phyloP scores from a whole-genome alignment of 2,113 vertebrate genomes.

The Rafetus swinhoei region DNA sequence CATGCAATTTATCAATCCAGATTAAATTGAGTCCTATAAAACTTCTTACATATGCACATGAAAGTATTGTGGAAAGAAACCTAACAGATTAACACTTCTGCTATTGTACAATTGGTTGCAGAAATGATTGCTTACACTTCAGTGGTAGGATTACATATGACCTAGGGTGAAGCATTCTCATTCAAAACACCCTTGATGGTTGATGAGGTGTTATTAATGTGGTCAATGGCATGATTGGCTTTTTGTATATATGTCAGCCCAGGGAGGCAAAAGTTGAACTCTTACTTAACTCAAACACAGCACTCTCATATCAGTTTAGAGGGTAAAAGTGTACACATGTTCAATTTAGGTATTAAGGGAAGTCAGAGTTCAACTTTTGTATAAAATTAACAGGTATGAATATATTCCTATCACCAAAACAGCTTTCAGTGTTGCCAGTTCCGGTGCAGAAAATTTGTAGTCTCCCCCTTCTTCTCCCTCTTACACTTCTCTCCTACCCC shows the following conservation, averaged over 20 bases:
- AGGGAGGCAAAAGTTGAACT: constrained; percentile 13
- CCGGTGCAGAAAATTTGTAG: neutral
- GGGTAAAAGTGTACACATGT: neutral
- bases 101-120: constrained; percentile 21
- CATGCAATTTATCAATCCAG: constrained; percentile 1
- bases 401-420: neutral
- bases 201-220: constrained; percentile 18
- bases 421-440: neutral
- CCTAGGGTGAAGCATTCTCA: constrained; percentile 34
- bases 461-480: too few species aligned
- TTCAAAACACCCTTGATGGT: neutral
- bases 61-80: constrained; percentile 26
- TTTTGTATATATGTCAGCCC: neutral
- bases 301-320: neutral
- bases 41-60: constrained; percentile 9
- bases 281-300: neutral
- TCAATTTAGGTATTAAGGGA: neutral
- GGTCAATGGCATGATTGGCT: neutral
- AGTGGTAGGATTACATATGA: constrained; percentile 6
- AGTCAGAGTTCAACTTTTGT: neutral
- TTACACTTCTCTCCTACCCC: too few species aligned
- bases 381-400: neutral
- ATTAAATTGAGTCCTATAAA: constrained; percentile 5
- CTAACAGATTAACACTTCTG: constrained; percentile 15
- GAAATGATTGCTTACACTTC: constrained; percentile 38